These are phyloP conservation scores for Cuniculus paca DNA, from an alignment of 2,797 vertebrate genomes.

Conservation along the genomic window DNA sequence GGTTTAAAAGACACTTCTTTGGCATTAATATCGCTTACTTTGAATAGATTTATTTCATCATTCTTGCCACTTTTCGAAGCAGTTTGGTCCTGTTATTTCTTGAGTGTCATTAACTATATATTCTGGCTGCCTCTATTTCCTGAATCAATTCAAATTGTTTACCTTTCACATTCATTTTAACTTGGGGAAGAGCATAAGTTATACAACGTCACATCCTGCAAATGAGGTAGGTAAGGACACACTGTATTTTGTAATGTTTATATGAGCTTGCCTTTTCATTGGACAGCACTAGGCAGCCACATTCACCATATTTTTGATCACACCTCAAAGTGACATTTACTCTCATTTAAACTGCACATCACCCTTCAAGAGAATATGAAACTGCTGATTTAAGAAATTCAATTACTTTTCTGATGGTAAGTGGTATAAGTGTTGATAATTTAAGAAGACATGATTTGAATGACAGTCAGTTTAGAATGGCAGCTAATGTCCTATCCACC, in stretches of 20 bases:
- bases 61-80: background rate
- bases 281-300: background rate
- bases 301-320: background rate
- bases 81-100: background rate
- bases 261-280: background rate
- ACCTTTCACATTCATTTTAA: background rate
- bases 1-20: background rate
- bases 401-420: slow-evolving; percentile 29
- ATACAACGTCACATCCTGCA: background rate
- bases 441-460: background rate
- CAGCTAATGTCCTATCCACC: background rate
- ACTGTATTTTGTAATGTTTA: background rate
- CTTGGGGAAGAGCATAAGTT: background rate
- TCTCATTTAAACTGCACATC: background rate
- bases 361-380: background rate
- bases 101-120: background rate
- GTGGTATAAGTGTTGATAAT: slow-evolving; percentile 1
- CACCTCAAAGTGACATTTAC: background rate
- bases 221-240: background rate
- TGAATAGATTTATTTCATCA: background rate
- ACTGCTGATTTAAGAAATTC: background rate
- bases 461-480: background rate
- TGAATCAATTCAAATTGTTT: background rate
- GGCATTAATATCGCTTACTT: background rate
- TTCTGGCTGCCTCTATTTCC: background rate